Evolutionary conservation across 1,140 invertebrate genomes (phyloP).

Genomic region (Epicauta chinensis): DNA sequence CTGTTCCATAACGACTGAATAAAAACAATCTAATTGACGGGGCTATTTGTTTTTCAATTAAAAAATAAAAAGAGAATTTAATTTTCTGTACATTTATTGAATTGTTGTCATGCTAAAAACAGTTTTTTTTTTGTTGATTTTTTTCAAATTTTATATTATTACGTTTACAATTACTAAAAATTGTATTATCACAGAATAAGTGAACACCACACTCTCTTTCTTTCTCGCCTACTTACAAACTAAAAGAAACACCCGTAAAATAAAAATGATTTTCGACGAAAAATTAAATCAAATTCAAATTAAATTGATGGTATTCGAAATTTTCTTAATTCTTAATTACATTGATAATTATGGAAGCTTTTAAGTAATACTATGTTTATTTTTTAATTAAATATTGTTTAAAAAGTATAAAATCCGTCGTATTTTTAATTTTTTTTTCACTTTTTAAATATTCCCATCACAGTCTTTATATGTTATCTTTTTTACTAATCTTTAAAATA

Average conservation of each 20-base stretch:
- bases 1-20: neutral
- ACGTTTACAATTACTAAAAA: constrained; percentile 39
- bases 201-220: constrained; percentile 41
- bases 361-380: constrained; percentile 26
- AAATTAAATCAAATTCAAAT: constrained; percentile 15
- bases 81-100: constrained; percentile 40
- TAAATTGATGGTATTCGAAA: constrained; percentile 19
- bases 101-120: constrained; percentile 42
- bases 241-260: constrained; percentile 40
- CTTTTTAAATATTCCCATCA: constrained; percentile 24
- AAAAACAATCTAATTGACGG: neutral
- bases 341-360: constrained; percentile 18
- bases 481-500: neutral
- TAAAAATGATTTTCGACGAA: constrained; percentile 16
- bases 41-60: neutral
- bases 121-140: constrained; percentile 32
- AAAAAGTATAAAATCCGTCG: constrained; percentile 21
- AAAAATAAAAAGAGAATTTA: constrained; percentile 4
- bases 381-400: constrained; percentile 12
- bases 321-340: constrained; percentile 20
- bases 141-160: neutral
- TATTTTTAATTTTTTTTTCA: neutral
- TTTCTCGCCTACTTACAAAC: constrained; percentile 37
- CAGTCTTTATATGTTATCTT: constrained; percentile 18
- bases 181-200: constrained; percentile 43